Percentiles rank a stretch among this genome's conserved stretches.
These are phyloP conservation scores for Glareola pratincola DNA, from an alignment of 2,113 vertebrate genomes.

Conservation along the genomic window DNA sequence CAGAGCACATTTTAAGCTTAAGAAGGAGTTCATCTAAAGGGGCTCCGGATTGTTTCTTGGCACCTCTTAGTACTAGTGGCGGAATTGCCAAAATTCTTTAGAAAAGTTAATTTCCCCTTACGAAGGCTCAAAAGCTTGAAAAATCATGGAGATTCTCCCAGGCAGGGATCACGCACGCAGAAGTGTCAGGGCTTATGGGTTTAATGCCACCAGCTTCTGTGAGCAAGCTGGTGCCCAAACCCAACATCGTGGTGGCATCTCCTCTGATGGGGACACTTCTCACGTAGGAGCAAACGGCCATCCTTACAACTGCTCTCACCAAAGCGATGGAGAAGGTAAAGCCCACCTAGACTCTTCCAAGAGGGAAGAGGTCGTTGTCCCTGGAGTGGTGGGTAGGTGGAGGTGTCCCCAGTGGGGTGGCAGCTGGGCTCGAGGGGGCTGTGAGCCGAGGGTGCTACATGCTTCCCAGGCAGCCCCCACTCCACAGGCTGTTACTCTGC, in stretches of 20 bases:
- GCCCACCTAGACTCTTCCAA: not conserved
- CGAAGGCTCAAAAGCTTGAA: not conserved
- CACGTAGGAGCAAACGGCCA: fast-evolving
- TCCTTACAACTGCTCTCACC: not conserved
- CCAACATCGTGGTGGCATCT: not conserved
- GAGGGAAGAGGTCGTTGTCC: not conserved
- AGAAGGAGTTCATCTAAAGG: not conserved
- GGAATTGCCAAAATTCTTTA: constrained; percentile 4
- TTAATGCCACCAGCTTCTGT: not conserved
- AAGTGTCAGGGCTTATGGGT: fast-evolving
- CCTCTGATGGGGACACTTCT: not conserved
- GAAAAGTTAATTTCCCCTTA: not conserved
- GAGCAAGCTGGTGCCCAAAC: fast-evolving
- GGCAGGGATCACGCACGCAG: not conserved
- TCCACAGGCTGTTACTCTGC: not conserved
- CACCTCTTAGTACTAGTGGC: not conserved
- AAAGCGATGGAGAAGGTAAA: not conserved
- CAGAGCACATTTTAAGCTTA: not conserved
- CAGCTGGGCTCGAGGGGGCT: fast-evolving
- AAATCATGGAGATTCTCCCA: not conserved
- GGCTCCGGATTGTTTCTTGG: constrained; percentile 11
- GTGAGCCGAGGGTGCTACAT: not conserved
- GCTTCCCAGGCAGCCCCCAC: not conserved
- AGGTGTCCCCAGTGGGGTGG: not conserved
- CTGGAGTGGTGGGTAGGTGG: not conserved